Percentiles rank a stretch among this genome's conserved stretches.
Evolutionary conservation across 2,113 vertebrate species (phyloP).

Genomic region (Odocoileus virginianus): DNA sequence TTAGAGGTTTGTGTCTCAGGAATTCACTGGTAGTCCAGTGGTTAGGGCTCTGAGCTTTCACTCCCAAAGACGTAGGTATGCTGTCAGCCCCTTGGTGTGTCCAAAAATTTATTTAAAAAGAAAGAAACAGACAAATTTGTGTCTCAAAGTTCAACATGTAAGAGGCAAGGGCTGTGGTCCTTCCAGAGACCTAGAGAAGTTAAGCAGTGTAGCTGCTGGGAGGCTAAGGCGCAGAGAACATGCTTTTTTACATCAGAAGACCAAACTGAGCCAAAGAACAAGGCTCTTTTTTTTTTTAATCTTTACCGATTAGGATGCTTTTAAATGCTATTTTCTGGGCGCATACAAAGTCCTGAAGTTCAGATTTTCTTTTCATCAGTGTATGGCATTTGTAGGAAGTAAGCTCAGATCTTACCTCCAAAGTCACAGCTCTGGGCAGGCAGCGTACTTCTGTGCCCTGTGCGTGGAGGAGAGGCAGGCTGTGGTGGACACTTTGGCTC

Average conservation of each 20-base stretch:
- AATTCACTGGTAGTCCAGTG: neutral
- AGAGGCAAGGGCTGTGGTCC: neutral
- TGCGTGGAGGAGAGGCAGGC: neutral
- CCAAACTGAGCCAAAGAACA: neutral
- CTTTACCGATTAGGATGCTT: neutral
- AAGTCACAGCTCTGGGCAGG: too few relatives aligned
- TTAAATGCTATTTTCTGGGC: neutral
- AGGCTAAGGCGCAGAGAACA: fast-evolving
- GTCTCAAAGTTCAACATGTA: neutral
- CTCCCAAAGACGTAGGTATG: neutral
- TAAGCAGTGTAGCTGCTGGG: fast-evolving
- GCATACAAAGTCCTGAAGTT: neutral
- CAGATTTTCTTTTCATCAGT: neutral
- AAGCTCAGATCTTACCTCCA: neutral
- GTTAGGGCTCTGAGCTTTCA: neutral
- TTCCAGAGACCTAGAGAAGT: neutral
- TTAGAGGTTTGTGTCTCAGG: neutral
- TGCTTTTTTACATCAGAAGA: neutral
- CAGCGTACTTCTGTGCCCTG: neutral
- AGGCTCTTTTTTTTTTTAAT: neutral
- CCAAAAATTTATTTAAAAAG: neutral
- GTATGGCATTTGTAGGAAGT: neutral
- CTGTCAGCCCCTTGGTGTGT: neutral
- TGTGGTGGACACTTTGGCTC: neutral
- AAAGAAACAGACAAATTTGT: neutral